These are phyloP conservation scores for Vanessa tameamea DNA, from an alignment of 1,140 invertebrate species.

Conservation along the genomic window DNA sequence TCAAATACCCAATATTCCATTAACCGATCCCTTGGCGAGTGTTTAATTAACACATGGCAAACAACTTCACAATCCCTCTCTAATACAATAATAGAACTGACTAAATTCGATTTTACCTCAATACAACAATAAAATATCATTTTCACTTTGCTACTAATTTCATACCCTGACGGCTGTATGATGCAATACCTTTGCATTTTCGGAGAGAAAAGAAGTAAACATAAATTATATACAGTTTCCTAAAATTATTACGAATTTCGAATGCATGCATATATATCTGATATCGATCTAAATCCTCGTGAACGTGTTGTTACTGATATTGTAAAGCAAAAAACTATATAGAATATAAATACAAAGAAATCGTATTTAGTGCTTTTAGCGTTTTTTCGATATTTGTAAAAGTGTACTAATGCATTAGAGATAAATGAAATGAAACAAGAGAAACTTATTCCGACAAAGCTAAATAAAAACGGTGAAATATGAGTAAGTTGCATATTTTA, in stretches of 20 bases:
- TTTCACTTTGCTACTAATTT: background rate
- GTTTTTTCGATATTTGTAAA: background rate
- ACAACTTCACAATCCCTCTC: slow-evolving; percentile 19
- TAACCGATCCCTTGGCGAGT: slow-evolving; percentile 5
- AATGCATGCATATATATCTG: too few relatives aligned
- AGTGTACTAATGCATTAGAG: slow-evolving; percentile 1
- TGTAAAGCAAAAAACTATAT: too few relatives aligned
- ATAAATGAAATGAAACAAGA: slow-evolving; percentile 10
- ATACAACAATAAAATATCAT: background rate
- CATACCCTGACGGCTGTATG: too few relatives aligned
- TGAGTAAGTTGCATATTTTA: slow-evolving; percentile 38
- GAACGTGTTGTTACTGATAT: too few relatives aligned
- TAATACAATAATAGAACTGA: background rate
- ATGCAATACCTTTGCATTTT: too few relatives aligned
- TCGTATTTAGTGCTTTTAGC: background rate
- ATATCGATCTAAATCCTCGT: too few relatives aligned
- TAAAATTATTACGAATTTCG: too few relatives aligned
- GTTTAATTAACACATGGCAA: slow-evolving; percentile 20
- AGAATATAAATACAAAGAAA: background rate
- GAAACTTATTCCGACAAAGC: background rate
- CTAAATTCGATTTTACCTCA: background rate
- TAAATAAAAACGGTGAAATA: slow-evolving; percentile 33
- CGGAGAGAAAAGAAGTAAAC: too few relatives aligned
- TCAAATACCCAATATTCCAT: background rate
- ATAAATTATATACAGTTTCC: too few relatives aligned